A percentile compares a stretch with the other conserved stretches of the same genome.
These are phyloP conservation scores for Drosophila rellima DNA, from an alignment of 2,888 invertebrate species.

Conservation along the genomic window DNA sequence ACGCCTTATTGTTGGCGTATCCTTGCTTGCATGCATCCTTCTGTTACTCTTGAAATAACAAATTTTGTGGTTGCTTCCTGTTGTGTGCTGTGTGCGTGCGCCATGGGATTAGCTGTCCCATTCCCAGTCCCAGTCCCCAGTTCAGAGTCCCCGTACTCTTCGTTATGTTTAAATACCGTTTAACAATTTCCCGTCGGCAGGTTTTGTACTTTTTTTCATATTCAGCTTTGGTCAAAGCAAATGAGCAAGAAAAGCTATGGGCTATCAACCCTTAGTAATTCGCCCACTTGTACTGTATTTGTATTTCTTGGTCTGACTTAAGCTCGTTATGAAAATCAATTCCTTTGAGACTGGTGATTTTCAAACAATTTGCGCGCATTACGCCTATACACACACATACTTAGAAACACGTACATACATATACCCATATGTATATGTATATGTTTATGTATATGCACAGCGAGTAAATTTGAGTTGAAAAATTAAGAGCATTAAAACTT, in stretches of 20 bases:
- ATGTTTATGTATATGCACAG: neutral
- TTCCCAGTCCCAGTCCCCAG: slow-evolving; percentile 4
- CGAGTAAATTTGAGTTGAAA: neutral
- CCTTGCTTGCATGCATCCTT: slow-evolving; percentile 47
- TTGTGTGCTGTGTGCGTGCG: slow-evolving; percentile 73
- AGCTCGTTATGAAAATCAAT: slow-evolving; percentile 52
- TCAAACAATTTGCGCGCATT: slow-evolving; percentile 73
- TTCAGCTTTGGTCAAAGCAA: slow-evolving; percentile 39
- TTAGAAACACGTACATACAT: neutral
- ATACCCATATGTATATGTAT: neutral
- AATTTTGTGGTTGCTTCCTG: slow-evolving; percentile 79
- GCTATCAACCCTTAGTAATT: slow-evolving; percentile 48
- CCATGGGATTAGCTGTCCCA: slow-evolving; percentile 66
- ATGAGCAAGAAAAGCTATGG: slow-evolving; percentile 43
- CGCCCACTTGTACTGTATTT: slow-evolving; percentile 20
- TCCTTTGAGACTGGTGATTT: slow-evolving; percentile 68
- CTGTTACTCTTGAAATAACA: slow-evolving; percentile 71
- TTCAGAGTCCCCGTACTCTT: slow-evolving; percentile 34
- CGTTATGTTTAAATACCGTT: slow-evolving; percentile 81
- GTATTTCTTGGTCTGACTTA: slow-evolving; percentile 29
- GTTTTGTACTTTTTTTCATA: slow-evolving; percentile 34
- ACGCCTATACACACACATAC: slow-evolving; percentile 27
- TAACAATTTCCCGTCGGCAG: slow-evolving; percentile 80
- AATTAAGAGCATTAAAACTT: slow-evolving; percentile 11
- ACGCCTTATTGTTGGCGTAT: slow-evolving; percentile 59